Base-by-base conservation (phyloP, 2,113 vertebrate species). In the Erpornis zantholeuca region DNA sequence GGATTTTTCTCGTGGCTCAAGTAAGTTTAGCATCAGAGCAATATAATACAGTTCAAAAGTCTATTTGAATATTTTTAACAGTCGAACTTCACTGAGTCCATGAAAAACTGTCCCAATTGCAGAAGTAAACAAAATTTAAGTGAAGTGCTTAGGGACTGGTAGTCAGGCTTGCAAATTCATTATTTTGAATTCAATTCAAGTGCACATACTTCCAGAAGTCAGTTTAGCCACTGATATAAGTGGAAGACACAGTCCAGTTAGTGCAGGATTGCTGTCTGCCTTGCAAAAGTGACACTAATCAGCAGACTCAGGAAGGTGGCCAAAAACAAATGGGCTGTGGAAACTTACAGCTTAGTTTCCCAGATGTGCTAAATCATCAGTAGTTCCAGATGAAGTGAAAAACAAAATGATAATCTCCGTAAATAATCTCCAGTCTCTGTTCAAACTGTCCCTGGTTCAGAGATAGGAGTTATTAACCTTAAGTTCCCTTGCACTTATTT, bases 321-420 rank as follows among this genome's bases (percentile, higher is more conserved):
- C 96, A 95, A 90, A 85, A 95, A 44, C n/a, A 90, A 90, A 93
- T 18, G 64, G 53, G 36, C 90, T 94, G 93, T 10, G 6, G 93
- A 92, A 90, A 95, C 79, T 81, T 71, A 47, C 33, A 83, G 63
- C 52, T 81, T 80, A 31, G 15, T 81, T 95, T 88, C 81, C 82
- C 90, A 93, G 94, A 96, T 93, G 71, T 80, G 93, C 82, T 90
- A 96, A 87, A 91, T 95, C 79, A 92, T 87, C 71, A 82, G 75
- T 57, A 86, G 82, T 66, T 97, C 52, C 85, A 96, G 71, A 70
- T 88, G 71, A 94, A 92, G 66, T 73, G 36, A 83, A 91, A 93
- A 88, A 66, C 11, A 15, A 92, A 94, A 92, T 72, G 0, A 91
- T 75, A 75, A 90, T 92, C 79, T 91, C 90, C 0, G 0, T 70